A percentile compares a stretch with the other conserved stretches of the same genome.
Conservation (phyloP, 2,888 invertebrate genomes). For the Melinaea menophilus region DNA sequence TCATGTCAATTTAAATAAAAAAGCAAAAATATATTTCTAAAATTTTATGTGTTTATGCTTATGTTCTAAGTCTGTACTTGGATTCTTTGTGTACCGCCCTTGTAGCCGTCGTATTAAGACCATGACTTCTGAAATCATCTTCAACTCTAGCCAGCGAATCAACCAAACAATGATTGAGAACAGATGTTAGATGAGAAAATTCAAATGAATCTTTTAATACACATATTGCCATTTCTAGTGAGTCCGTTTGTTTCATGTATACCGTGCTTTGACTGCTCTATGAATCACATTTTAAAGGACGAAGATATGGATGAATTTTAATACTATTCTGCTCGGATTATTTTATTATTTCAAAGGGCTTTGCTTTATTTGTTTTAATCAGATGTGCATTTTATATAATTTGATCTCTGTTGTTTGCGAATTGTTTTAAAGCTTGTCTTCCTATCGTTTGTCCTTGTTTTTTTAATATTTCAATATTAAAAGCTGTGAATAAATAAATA, state of each 20-base stretch:
- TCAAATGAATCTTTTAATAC: slow-evolving; percentile 41
- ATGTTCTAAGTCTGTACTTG: slow-evolving; percentile 15
- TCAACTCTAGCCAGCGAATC: neutral
- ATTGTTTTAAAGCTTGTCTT: slow-evolving; percentile 37
- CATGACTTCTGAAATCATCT: neutral
- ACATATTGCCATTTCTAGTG: slow-evolving; percentile 41
- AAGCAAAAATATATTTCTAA: slow-evolving; percentile 6
- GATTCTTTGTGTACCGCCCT: slow-evolving; percentile 16
- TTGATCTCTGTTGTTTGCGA: slow-evolving; percentile 36
- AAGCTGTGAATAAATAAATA: neutral
- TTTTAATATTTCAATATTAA: slow-evolving; percentile 30
- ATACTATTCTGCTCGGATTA: neutral
- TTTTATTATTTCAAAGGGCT: neutral
- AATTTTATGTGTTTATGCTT: slow-evolving; percentile 13
- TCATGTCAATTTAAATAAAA: neutral
- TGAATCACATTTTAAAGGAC: slow-evolving; percentile 42
- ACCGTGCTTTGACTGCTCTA: slow-evolving; percentile 47
- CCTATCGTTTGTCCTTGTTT: slow-evolving; percentile 42
- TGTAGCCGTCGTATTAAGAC: slow-evolving; percentile 5
- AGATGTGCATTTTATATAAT: slow-evolving; percentile 33
- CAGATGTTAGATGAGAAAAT: neutral
- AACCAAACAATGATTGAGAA: neutral
- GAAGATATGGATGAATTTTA: slow-evolving; percentile 28
- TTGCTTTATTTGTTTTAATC: slow-evolving; percentile 4
- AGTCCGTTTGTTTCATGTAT: slow-evolving; percentile 49